Percentiles rank a stretch among this genome's conserved stretches.
These are phyloP conservation scores for Bufo bufo DNA, from an alignment of 2,113 vertebrate genomes.

Conservation along the genomic window DNA sequence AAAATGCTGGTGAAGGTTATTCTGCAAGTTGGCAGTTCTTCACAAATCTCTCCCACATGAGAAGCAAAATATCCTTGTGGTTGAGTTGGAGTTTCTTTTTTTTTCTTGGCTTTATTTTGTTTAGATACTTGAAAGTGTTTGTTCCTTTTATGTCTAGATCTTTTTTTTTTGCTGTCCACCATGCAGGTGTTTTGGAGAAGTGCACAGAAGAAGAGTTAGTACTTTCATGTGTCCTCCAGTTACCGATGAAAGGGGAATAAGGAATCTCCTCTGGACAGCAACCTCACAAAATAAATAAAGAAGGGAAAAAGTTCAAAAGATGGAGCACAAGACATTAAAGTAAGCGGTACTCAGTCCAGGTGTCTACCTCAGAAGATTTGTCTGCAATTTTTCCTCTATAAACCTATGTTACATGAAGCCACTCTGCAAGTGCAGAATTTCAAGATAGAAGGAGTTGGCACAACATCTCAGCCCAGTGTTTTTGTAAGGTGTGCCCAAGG, in stretches of 20 bases:
- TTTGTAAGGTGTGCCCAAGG: too few species aligned
- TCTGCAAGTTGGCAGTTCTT: slow-evolving; percentile 59
- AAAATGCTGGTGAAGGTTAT: slow-evolving; percentile 60
- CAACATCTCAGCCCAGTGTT: too few species aligned
- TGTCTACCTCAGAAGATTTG: slow-evolving; percentile 34
- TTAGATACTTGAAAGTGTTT: slow-evolving; percentile 60
- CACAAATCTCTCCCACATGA: slow-evolving; percentile 68
- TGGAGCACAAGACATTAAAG: slow-evolving; percentile 66
- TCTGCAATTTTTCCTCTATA: not conserved
- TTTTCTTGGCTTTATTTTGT: slow-evolving; percentile 55
- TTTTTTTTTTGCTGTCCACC: slow-evolving; percentile 58
- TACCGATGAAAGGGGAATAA: slow-evolving; percentile 68
- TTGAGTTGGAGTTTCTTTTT: slow-evolving; percentile 61
- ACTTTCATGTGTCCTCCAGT: slow-evolving; percentile 68
- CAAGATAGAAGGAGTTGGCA: not conserved
- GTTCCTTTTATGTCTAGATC: slow-evolving; percentile 65
- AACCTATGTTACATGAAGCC: not conserved
- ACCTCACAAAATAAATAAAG: slow-evolving; percentile 51
- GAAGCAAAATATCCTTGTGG: slow-evolving; percentile 64
- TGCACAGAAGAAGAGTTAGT: slow-evolving; percentile 32
- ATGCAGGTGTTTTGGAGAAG: slow-evolving; percentile 68
- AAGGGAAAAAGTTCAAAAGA: slow-evolving; percentile 58
- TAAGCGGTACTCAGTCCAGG: slow-evolving; percentile 60
- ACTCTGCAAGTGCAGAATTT: not conserved
- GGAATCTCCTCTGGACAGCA: slow-evolving; percentile 60